Evolutionary conservation across 2,888 invertebrate species (phyloP).

Genomic region (Machimus atricapillus): DNA sequence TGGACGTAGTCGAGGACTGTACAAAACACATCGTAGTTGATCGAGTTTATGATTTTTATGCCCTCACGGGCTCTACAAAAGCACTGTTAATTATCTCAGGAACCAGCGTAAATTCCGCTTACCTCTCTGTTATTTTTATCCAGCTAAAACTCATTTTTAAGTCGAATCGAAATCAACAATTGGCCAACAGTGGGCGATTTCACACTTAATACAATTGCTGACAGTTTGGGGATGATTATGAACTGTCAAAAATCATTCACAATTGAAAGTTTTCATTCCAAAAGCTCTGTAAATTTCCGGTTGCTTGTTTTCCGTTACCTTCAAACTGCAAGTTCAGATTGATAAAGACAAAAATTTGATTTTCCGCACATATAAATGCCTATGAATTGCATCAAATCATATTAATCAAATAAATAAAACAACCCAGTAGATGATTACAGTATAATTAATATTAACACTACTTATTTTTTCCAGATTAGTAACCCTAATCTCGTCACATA

Average conservation of each 20-base stretch:
- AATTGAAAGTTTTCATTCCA: background rate
- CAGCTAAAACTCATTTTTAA: constrained; percentile 54
- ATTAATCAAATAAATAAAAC: background rate
- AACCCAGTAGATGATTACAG: background rate
- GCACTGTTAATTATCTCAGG: background rate
- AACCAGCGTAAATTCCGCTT: background rate
- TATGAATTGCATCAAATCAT: too few relatives aligned
- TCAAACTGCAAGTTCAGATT: background rate
- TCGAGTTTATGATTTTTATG: constrained; percentile 60
- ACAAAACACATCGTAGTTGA: constrained; percentile 59
- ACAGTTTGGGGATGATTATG: background rate
- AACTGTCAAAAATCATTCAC: background rate
- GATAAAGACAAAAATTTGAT: too few relatives aligned
- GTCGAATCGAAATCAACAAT: background rate
- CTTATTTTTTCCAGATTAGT: background rate
- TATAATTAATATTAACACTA: background rate
- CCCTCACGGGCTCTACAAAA: constrained; percentile 59
- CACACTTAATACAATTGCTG: background rate
- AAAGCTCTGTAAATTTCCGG: background rate
- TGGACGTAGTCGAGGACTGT: constrained; percentile 60
- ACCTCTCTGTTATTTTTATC: constrained; percentile 58
- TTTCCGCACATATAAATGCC: too few relatives aligned
- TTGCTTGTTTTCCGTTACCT: background rate
- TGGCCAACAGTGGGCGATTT: background rate
- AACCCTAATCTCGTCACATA: background rate